phyloP scores from a whole-genome alignment of 2,888 invertebrate species.

The Patella depressa region DNA sequence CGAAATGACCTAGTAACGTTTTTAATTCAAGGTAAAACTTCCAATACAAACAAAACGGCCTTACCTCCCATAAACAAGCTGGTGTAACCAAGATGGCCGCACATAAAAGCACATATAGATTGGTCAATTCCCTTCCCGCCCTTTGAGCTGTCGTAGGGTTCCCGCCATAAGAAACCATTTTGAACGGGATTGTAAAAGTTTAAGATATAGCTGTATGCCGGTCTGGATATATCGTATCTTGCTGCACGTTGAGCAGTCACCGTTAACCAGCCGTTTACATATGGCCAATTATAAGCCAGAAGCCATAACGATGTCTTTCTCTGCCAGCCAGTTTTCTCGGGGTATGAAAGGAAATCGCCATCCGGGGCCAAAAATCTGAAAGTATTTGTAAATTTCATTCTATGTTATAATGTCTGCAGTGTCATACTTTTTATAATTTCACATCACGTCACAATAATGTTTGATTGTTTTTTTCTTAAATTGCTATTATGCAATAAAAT shows the following conservation, averaged over 20 bases:
- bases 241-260: conserved; percentile 23
- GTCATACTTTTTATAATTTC: no score
- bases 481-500: no score
- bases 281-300: conserved; percentile 21
- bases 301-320: conserved; percentile 18
- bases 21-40: no score
- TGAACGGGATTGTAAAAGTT: conserved; percentile 17
- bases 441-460: no score
- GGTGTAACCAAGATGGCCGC: conserved; percentile 22
- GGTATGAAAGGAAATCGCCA: conserved; percentile 20
- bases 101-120: conserved; percentile 18
- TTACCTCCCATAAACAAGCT: conserved; percentile 19
- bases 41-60: neutral
- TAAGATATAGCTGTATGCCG: conserved; percentile 16
- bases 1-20: no score
- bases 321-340: conserved; percentile 19
- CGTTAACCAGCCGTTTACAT: conserved; percentile 24
- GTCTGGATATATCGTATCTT: conserved; percentile 25
- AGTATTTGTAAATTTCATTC: neutral
- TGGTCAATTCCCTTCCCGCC: conserved; percentile 10
- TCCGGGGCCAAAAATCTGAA: conserved; percentile 8
- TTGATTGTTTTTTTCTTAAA: no score
- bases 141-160: conserved; percentile 18
- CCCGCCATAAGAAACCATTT: conserved; percentile 15
- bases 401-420: no score